A percentile compares a stretch with the other conserved stretches of the same genome.
phyloP scores from a whole-genome alignment of 2,797 vertebrate genomes.

The Kryptopterus vitreolus region DNA sequence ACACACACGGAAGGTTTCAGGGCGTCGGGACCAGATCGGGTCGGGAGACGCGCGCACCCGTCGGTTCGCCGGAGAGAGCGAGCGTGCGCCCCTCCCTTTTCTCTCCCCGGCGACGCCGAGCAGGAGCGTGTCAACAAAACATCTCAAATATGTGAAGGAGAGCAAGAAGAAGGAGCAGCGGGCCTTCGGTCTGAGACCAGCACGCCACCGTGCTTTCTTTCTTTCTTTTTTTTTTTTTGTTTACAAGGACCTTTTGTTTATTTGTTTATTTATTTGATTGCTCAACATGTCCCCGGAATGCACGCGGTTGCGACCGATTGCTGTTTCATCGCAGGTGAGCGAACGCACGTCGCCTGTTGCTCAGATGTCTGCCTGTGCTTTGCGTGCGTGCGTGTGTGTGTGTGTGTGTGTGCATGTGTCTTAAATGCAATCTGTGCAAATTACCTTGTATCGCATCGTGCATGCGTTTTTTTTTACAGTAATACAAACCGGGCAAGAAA shows the following conservation, averaged over 20 bases:
- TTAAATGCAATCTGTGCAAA: conserved; percentile 1
- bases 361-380: conserved; percentile 30
- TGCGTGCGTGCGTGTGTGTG: conserved; percentile 15
- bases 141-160: conserved; percentile 45
- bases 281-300: conserved; percentile 49
- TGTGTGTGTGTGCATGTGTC: conserved; percentile 25
- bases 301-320: conserved; percentile 40
- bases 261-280: not conserved
- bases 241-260: conserved; percentile 1
- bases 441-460: not conserved
- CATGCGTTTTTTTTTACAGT: conserved; percentile 14
- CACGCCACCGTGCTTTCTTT: not conserved
- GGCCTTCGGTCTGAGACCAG: conserved; percentile 28
- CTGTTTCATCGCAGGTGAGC: conserved; percentile 61
- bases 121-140: conserved; percentile 43
- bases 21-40: not conserved
- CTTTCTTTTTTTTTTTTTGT: too few species aligned
- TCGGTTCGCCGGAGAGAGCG: conserved; percentile 28
- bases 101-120: conserved; percentile 21
- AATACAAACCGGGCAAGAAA: not conserved
- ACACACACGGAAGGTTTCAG: not conserved
- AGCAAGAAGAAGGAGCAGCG: not conserved
- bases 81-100: conserved; percentile 39
- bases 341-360: conserved; percentile 66
- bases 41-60: conserved; percentile 21